Evolutionary conservation across 2,113 vertebrate genomes (phyloP).

Genomic region (Sinosuthora webbiana): DNA sequence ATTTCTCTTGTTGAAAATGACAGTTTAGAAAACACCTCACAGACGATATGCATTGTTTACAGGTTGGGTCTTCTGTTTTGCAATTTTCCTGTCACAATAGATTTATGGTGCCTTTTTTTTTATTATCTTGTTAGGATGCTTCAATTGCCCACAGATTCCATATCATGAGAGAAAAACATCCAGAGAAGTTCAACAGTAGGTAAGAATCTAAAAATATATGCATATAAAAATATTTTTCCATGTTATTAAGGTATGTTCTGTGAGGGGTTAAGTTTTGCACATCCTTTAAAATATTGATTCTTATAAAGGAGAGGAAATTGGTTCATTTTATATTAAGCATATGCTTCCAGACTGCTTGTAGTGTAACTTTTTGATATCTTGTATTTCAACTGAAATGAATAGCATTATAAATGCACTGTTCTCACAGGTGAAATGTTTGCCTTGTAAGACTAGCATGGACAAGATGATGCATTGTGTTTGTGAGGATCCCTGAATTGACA

Average conservation of each 20-base stretch:
- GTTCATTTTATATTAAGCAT: not conserved
- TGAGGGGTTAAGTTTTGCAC: not conserved
- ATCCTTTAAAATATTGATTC: not conserved
- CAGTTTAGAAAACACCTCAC: not conserved
- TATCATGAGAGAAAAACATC: conserved; percentile 95
- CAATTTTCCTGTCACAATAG: not conserved
- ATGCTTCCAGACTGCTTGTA: not conserved
- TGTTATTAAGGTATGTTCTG: not conserved
- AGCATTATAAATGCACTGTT: conserved; percentile 30
- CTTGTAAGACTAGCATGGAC: conserved; percentile 30
- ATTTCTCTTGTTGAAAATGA: not conserved
- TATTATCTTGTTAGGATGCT: conserved; percentile 79
- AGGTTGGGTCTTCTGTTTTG: not conserved
- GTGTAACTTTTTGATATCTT: not conserved
- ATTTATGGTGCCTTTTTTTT: not conserved
- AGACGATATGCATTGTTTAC: not conserved
- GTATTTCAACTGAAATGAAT: conserved; percentile 3
- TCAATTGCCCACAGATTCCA: conserved; percentile 96
- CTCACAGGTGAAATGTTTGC: not conserved
- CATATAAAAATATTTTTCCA: not conserved
- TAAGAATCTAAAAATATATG: conserved; percentile 17
- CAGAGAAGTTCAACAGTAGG: conserved; percentile 96
- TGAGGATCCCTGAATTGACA: conserved; percentile 27
- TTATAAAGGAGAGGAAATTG: not conserved
- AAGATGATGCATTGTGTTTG: conserved; percentile 11